Percentiles rank a stretch among this genome's conserved stretches.
Evolutionary conservation across 2,113 vertebrate species (phyloP).

Genomic region (Micromys minutus): DNA sequence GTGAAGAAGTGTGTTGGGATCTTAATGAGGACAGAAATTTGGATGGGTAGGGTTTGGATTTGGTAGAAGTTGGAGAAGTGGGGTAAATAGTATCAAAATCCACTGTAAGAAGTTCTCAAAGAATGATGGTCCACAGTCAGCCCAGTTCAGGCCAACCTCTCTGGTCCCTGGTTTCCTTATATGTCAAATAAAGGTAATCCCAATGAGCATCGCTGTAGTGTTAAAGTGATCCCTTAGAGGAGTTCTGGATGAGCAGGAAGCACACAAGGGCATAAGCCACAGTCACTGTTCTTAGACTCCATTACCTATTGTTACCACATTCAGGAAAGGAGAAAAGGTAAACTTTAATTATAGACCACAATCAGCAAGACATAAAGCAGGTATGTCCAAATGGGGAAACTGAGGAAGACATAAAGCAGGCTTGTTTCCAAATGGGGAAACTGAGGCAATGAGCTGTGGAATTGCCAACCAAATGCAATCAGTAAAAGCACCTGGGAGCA

Average conservation of each 20-base stretch:
- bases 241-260: not conserved
- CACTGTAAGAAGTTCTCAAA: not conserved
- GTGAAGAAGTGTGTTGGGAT: not conserved
- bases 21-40: not conserved
- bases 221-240: not conserved
- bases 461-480: not conserved
- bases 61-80: not conserved
- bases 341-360: slow-evolving; percentile 23
- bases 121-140: not conserved
- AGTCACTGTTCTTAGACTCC: not conserved
- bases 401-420: slow-evolving; percentile 6
- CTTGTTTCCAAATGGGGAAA: slow-evolving; percentile 44
- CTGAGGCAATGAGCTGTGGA: slow-evolving; percentile 28
- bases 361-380: not conserved
- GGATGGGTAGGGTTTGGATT: not conserved
- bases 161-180: not conserved
- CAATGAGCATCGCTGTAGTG: not conserved
- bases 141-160: not conserved
- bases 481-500: not conserved
- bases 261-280: not conserved
- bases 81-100: not conserved
- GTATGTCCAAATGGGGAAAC: slow-evolving; percentile 39
- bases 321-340: slow-evolving; percentile 18
- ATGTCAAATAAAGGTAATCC: not conserved
- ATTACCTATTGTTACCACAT: not conserved